Conservation (phyloP, 2,113 vertebrate genomes). For the Zapus hudsonius region DNA sequence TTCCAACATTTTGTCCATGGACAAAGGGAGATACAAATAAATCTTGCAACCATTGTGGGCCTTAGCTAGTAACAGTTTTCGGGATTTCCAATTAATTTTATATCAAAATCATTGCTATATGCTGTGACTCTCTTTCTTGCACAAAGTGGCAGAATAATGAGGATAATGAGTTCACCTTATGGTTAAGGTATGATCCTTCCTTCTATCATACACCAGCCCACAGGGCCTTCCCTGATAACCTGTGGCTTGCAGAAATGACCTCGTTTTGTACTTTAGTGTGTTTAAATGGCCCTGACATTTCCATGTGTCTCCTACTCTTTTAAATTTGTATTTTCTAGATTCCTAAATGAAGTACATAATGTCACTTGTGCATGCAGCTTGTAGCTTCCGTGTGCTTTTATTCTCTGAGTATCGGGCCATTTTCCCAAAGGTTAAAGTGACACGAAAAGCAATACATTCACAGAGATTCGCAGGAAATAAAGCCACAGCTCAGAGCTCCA, state of each 20-base stretch:
- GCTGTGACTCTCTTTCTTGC: background rate
- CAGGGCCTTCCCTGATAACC: background rate
- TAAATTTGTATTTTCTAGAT: conserved; percentile 55
- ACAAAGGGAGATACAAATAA: background rate
- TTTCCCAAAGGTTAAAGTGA: conserved; percentile 83
- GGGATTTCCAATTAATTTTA: background rate
- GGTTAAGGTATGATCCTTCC: background rate
- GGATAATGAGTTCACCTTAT: background rate
- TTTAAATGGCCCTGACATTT: conserved; percentile 54
- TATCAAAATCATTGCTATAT: background rate
- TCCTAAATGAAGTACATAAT: conserved; percentile 73
- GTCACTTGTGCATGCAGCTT: conserved; percentile 70
- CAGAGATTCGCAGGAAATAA: conserved; percentile 81
- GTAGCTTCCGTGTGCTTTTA: conserved; percentile 78
- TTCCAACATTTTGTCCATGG: background rate
- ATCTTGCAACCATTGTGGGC: background rate
- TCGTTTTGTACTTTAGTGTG: background rate
- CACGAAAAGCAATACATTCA: conserved; percentile 82
- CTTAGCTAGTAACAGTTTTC: background rate
- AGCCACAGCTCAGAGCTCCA: conserved; percentile 77
- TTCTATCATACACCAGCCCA: background rate
- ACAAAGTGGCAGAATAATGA: background rate
- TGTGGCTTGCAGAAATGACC: conserved; percentile 4
- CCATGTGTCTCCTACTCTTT: conserved; percentile 43
- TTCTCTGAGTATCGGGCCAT: conserved; percentile 81